These are phyloP conservation scores for Thamnophis elegans DNA, from an alignment of 2,797 vertebrate species.

Conservation along the genomic window DNA sequence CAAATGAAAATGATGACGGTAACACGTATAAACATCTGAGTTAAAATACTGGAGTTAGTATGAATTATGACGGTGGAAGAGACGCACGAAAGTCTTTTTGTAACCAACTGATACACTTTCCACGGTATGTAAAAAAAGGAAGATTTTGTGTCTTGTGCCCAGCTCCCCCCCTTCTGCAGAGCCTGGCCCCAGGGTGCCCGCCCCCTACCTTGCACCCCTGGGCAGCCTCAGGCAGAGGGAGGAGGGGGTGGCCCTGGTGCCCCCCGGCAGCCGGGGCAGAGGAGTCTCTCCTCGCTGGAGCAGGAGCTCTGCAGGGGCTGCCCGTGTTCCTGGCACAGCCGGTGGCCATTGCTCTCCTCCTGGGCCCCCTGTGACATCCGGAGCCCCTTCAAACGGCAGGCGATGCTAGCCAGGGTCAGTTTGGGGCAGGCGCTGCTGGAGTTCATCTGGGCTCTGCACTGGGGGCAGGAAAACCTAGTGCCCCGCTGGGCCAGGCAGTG, in stretches of 20 bases:
- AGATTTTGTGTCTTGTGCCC: too few relatives aligned
- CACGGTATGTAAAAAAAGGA: too few relatives aligned
- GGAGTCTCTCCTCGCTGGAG: neutral
- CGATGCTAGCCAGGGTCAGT: slow-evolving; percentile 48
- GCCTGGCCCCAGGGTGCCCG: neutral
- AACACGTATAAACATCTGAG: too few relatives aligned
- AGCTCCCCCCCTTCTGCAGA: neutral
- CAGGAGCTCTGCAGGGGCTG: slow-evolving; percentile 54
- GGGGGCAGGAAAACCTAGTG: neutral
- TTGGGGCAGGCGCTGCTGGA: slow-evolving; percentile 40
- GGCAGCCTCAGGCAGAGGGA: slow-evolving; percentile 51
- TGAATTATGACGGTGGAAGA: too few relatives aligned
- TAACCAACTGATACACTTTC: too few relatives aligned
- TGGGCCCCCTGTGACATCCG: rapidly evolving
- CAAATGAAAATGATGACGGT: too few relatives aligned
- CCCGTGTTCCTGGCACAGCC: slow-evolving; percentile 27
- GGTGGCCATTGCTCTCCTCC: neutral
- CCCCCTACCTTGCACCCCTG: slow-evolving; percentile 50
- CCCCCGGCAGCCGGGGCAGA: neutral
- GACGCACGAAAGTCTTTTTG: too few relatives aligned
- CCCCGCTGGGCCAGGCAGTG: slow-evolving; percentile 62
- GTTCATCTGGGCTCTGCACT: slow-evolving; percentile 44
- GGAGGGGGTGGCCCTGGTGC: slow-evolving; percentile 35
- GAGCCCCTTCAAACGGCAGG: slow-evolving; percentile 23
- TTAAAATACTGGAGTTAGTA: too few relatives aligned